These are phyloP conservation scores for Caenorhabditis latens DNA, from an alignment of 1,140 invertebrate species.

Conservation along the genomic window DNA sequence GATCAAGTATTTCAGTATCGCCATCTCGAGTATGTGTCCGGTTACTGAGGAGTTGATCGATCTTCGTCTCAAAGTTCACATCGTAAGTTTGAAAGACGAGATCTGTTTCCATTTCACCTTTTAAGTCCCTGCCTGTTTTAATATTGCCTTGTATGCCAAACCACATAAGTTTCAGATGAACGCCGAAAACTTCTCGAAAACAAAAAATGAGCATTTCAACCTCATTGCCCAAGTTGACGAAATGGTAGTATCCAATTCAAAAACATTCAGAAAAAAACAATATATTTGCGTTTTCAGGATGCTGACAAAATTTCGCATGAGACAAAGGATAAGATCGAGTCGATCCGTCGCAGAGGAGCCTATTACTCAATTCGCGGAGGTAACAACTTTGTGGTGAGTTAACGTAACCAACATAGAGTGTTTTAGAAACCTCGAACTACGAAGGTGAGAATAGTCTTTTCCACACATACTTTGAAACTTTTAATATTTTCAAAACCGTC, in stretches of 20 bases:
- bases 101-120: neutral
- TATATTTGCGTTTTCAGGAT: neutral
- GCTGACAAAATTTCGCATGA: neutral
- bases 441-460: too few species aligned
- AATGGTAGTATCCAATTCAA: neutral
- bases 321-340: neutral
- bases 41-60: conserved; percentile 2
- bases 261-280: neutral
- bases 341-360: conserved; percentile 20
- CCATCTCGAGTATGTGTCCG: neutral
- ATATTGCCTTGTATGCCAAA: neutral
- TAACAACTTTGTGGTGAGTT: conserved; percentile 12
- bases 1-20: neutral
- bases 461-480: too few species aligned
- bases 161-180: neutral
- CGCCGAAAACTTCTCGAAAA: neutral
- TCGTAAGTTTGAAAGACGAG: conserved; percentile 15
- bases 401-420: too few species aligned
- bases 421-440: too few species aligned
- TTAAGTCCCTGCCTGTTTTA: too few species aligned
- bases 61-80: conserved; percentile 21
- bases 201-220: neutral
- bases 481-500: too few species aligned
- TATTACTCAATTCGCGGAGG: conserved; percentile 31
- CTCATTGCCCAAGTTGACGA: neutral